Evolutionary conservation across 2,888 invertebrate genomes (phyloP), one percentile per base, ranked within the genome.

Genomic region (Punctoribates punctum): DNA sequence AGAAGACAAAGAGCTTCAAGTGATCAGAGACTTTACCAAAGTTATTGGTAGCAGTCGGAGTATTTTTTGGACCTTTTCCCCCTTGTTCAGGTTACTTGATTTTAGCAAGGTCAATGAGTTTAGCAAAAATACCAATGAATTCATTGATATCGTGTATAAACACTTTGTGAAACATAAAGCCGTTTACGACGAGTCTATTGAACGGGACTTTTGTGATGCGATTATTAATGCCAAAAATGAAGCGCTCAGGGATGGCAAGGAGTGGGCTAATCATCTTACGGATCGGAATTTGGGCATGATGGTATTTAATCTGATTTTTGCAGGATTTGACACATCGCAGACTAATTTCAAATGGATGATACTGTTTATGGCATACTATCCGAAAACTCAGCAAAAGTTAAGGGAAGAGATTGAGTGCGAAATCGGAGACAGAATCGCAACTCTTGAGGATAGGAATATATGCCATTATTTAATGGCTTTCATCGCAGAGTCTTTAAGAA

Each of bases 11-110:
- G 84, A 94, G 89, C 84, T 90, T 90, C 85, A 93, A 92, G 85
- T 94, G 94, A 77, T 93, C 93, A 78, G 90, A 90, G 65, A 65
- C 17, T 65, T 65, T 34, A 65, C 65, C 29, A n/a, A n/a, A n/a
- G n/a, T n/a, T n/a, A n/a, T n/a, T n/a, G n/a, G n/a, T n/a, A n/a
- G n/a, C n/a, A n/a, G n/a, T n/a, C n/a, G n/a, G n/a, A n/a, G n/a
- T n/a, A n/a, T n/a, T n/a, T n/a, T n/a, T n/a, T n/a, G n/a, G n/a
- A n/a, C n/a, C n/a, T n/a, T n/a, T n/a, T n/a, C n/a, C n/a, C n/a
- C n/a, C n/a, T n/a, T n/a, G n/a, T n/a, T n/a, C n/a, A n/a, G n/a
- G n/a, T n/a, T n/a, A n/a, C n/a, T n/a, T n/a, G n/a, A n/a, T n/a
- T n/a, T n/a, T n/a, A n/a, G n/a, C n/a, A n/a, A n/a, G n/a, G n/a